These are phyloP conservation scores for Pica pica DNA, from an alignment of 2,113 vertebrate genomes.

Conservation along the genomic window DNA sequence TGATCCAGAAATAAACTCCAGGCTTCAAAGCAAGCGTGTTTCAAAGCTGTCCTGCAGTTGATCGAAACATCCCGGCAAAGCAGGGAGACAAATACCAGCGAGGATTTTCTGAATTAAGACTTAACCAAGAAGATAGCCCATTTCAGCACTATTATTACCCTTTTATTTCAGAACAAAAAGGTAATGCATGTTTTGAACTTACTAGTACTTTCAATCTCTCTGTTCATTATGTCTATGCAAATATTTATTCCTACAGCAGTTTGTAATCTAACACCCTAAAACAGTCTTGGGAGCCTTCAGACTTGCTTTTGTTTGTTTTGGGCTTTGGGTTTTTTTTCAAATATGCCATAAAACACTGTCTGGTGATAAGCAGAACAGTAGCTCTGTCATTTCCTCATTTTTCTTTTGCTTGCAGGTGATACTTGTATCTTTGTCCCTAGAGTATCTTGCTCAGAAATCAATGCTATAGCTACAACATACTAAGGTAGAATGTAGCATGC, in stretches of 20 bases:
- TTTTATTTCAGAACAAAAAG: slow-evolving; percentile 61
- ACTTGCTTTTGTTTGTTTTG: neutral
- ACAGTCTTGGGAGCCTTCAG: neutral
- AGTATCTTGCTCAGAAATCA: neutral
- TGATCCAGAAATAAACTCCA: slow-evolving; percentile 82
- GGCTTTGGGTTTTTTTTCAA: neutral
- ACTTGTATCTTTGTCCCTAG: neutral
- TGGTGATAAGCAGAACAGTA: neutral
- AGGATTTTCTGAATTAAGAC: slow-evolving; percentile 64
- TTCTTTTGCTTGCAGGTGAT: neutral
- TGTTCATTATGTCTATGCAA: neutral
- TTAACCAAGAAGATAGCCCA: slow-evolving; percentile 24
- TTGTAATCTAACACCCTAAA: neutral
- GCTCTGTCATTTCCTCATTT: neutral
- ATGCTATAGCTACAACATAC: neutral
- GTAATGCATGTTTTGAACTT: slow-evolving; percentile 72
- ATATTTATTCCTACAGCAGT: neutral
- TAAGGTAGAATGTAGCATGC: neutral
- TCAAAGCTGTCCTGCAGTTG: slow-evolving; percentile 70
- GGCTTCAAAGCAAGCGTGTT: slow-evolving; percentile 68
- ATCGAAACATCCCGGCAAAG: slow-evolving; percentile 62
- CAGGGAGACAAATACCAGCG: slow-evolving; percentile 42
- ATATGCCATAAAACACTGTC: neutral
- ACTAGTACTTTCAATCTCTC: neutral
- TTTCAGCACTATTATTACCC: neutral